Evolutionary conservation across 2,797 vertebrate genomes (phyloP), one percentile per base, ranked within the genome.

Genomic region (Mormyrus proboscirostris): DNA sequence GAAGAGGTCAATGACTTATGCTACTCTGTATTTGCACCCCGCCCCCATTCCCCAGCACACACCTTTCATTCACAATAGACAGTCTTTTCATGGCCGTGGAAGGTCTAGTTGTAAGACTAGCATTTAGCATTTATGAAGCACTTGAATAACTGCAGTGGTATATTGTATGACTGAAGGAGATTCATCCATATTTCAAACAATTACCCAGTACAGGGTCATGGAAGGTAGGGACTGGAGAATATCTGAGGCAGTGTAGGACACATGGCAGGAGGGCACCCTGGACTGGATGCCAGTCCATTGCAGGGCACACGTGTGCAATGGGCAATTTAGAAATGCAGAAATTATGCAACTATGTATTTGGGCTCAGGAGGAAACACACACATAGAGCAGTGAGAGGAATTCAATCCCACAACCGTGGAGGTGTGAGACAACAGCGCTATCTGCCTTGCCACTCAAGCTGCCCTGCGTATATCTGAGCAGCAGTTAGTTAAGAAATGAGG

Each of bases 41-140:
- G 0, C 73, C 38, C 16, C 6, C 73, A 16, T 14, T 47, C 76
- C 38, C 41, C 76, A 44, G 22, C 76, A 82, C 16, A 9, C 76
- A 82, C 69, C 29, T 47, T 82, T 47, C 76, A 82, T 82, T 47
- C 76, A 82, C 16, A 82, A 82, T 82, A 82, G 16, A 82, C 76
- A 82, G 14, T 82, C 76, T 82, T 79, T 82, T 82, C 41, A n/a
- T 44, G 76, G 76, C 19, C 2, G 2, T 82, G 41, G 76, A 82
- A 82, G 41, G 41, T 82, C 76, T 82, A 82, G 76, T 82, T 82
- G 19, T 19, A 82, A 82, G 76, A 82, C 76, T 10, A 47, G 41
- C 8, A n/a, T 82, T 82, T 82, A 82, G 38, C 76, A 82, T 82
- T 82, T 82, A 44, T 47, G 41, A 47, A 82, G 76, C 69, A 73